Base-by-base conservation (phyloP, 2,888 invertebrate genomes). In the Argyresthia albistria region DNA sequence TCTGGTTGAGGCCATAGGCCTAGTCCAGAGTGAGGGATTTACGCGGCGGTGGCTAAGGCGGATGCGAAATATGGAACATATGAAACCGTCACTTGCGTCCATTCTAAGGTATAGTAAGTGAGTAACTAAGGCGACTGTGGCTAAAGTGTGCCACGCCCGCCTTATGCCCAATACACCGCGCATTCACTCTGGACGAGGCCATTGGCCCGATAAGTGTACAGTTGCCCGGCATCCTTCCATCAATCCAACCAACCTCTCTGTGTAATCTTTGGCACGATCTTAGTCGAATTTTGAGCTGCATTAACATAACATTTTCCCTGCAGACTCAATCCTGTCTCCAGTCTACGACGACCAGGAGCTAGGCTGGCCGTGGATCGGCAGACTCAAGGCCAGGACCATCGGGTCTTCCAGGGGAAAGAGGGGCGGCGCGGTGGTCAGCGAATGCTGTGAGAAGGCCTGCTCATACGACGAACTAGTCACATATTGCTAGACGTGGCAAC, bases 391-490 rank as follows among this genome's bases (percentile, higher is more conserved):
- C 7, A 63, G 62, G 46, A 58, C 61, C 11, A 54, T 77, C 57
- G 60, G 60, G 0, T 54, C 62, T 0, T 55, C 60, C 25, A 62
- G 72, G 3, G 67, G 67, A 12, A 79, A 78, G 57, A 64, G 75
- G n/a, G 61, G 56, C 42, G 50, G 47, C 25, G 25, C 25, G 25
- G 61, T 78, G 11, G 76, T 77, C 54, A 70, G 55, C 54, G 80
- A 79, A 54, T 80, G 80, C 61, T 80, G 80, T 46, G 73, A 76
- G 8, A 80, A 79, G 43, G 60, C 77, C 0, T 80, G 80, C 61
- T 71, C 64, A 43, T 47, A 72, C 49, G 60, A 56, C 51, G 76
- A 78, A 57, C 62, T 80, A 1, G 54, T 70, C 43, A 60, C 66
- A 3, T 80, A 78, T 55, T 80, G 80, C 56, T 74, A 63, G 55